A percentile compares a stretch with the other conserved stretches of the same genome.
Evolutionary conservation across 2,888 invertebrate genomes (phyloP).

Genomic region (Trachelus tabidus): DNA sequence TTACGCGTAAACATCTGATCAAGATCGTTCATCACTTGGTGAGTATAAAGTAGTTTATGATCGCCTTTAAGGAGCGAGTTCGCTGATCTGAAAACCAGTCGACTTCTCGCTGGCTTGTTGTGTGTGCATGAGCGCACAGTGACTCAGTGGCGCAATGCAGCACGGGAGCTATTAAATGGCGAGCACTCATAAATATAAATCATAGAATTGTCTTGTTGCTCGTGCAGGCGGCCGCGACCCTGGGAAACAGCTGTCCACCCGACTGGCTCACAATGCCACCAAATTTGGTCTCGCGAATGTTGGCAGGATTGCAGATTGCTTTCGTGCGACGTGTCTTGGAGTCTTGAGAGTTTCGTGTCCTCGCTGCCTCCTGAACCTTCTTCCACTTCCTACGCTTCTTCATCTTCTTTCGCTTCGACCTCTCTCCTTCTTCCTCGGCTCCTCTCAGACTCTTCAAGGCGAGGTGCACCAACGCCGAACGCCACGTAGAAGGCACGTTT

Average conservation of each 20-base stretch:
- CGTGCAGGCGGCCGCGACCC: slow-evolving; percentile 36
- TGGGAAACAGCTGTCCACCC: slow-evolving; percentile 55
- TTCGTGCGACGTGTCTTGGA: slow-evolving; percentile 31
- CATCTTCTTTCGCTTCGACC: not conserved
- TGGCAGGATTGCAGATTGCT: slow-evolving; percentile 39
- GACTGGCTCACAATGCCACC: slow-evolving; percentile 40
- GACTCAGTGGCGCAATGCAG: slow-evolving; percentile 32
- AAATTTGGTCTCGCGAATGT: slow-evolving; percentile 53
- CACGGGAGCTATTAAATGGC: slow-evolving; percentile 59
- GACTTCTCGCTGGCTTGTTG: slow-evolving; percentile 17
- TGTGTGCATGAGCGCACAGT: slow-evolving; percentile 25
- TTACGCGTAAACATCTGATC: slow-evolving; percentile 40
- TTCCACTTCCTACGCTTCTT: not conserved
- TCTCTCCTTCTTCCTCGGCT: not conserved
- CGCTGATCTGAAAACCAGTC: slow-evolving; percentile 18
- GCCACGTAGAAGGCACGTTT: not conserved
- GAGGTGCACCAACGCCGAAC: not conserved
- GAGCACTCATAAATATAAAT: slow-evolving; percentile 61
- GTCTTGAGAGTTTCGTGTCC: slow-evolving; percentile 2
- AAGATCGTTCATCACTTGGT: slow-evolving; percentile 39
- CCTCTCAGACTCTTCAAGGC: not conserved
- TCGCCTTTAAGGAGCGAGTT: slow-evolving; percentile 34
- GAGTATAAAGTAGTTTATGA: slow-evolving; percentile 41
- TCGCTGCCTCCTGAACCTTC: not conserved
- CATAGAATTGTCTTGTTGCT: slow-evolving; percentile 58